Conservation (phyloP, 2,888 invertebrate genomes). For the Drosophila buzzatii region DNA sequence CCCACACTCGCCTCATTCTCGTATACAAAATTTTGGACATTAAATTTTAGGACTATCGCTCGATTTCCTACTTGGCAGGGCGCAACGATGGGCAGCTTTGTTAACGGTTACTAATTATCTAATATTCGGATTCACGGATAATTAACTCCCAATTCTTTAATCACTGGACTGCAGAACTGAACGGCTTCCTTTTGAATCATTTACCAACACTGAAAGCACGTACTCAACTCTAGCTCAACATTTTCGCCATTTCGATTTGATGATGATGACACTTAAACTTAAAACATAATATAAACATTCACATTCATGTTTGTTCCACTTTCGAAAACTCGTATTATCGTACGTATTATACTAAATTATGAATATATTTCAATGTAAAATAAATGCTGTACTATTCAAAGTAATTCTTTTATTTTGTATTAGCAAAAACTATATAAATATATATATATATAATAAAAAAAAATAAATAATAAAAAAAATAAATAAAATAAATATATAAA, state of each 20-base stretch:
- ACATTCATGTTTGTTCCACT: not conserved
- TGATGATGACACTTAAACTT: not conserved
- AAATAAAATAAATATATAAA: too few species aligned
- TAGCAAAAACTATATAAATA: not conserved
- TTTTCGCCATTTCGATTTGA: conserved; percentile 45
- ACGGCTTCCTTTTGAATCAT: not conserved
- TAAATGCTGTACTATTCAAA: conserved; percentile 7
- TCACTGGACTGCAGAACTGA: conserved; percentile 43
- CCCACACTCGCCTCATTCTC: not conserved
- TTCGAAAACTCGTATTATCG: not conserved
- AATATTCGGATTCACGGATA: not conserved
- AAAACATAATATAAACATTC: not conserved
- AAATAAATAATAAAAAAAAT: not conserved
- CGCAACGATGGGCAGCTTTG: not conserved
- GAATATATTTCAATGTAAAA: conserved; percentile 20
- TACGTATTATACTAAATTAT: conserved; percentile 34
- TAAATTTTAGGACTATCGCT: too few species aligned
- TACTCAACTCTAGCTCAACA: conserved; percentile 34
- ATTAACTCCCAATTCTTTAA: not conserved
- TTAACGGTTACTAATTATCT: conserved; percentile 2
- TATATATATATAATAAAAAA: not conserved
- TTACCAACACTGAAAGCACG: not conserved
- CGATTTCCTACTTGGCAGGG: not conserved
- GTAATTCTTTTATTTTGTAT: not conserved
- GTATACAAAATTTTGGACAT: not conserved